phyloP scores from a whole-genome alignment of 2,797 vertebrate species.

The Hydrophis major region DNA sequence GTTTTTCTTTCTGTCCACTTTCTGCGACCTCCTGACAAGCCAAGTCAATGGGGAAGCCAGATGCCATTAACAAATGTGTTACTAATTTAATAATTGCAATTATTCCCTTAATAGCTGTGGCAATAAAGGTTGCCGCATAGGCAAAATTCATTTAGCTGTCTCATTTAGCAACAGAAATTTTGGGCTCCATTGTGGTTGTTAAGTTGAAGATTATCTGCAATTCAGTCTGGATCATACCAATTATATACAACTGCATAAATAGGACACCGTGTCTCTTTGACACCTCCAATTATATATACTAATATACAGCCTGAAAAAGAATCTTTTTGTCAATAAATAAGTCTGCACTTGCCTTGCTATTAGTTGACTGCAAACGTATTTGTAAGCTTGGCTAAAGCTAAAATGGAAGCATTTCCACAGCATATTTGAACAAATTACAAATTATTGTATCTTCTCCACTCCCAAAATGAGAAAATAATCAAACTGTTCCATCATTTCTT shows the following conservation, averaged over 20 bases:
- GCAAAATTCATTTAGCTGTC: not conserved
- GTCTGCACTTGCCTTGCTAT: not conserved
- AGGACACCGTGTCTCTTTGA: not conserved
- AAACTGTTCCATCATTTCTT: slow-evolving; percentile 60
- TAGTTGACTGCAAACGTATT: slow-evolving; percentile 18
- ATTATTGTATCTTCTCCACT: slow-evolving; percentile 36
- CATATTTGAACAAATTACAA: slow-evolving; percentile 33
- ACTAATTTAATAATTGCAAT: not conserved
- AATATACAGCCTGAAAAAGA: not conserved
- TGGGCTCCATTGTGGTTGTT: not conserved
- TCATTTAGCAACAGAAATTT: not conserved
- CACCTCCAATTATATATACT: not conserved
- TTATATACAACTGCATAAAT: not conserved
- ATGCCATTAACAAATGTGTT: not conserved
- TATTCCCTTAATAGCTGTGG: not conserved
- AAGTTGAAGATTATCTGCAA: not conserved
- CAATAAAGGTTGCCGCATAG: not conserved
- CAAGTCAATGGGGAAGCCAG: not conserved
- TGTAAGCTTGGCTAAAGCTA: slow-evolving; percentile 33
- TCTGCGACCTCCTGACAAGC: not conserved
- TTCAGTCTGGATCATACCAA: not conserved
- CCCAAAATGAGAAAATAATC: slow-evolving; percentile 57
- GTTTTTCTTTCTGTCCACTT: no score
- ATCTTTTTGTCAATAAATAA: not conserved
- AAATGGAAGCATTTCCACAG: slow-evolving; percentile 31